Evolutionary conservation across 2,113 vertebrate genomes (phyloP), one percentile per base, ranked within the genome.

Genomic region (Phyllostomus discolor): DNA sequence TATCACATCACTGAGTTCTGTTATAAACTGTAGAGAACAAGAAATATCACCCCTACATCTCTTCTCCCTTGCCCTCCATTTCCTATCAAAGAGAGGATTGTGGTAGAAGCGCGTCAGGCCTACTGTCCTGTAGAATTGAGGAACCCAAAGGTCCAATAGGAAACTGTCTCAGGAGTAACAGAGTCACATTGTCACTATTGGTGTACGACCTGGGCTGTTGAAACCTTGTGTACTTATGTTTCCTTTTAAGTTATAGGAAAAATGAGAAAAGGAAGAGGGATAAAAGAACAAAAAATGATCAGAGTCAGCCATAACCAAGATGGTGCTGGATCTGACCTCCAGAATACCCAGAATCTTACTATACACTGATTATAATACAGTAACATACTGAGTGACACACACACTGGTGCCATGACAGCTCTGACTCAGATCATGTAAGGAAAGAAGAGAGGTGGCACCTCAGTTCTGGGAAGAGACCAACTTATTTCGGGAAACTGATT

Each of bases 51-150:
- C 0, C 4, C 11, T 69, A 1, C 35, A 14, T 17, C 24, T 19
- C 6, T 41, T 1, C 38, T 78, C 5, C 4, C 35, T 15, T 78
- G 0, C 12, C 26, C 1, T 41, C 1, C 35, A 41, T 2, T 46
- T 4, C 31, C 10, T 79, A 38, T 83, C 16, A 72, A 72, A 35
- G 35, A 87, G 22, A 70, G 38, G 15, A 73, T 28, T 48, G 2
- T 48, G 20, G 33, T 46, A 82, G 35, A 64, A 70, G 11, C 54
- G 72, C 41, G 12, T 41, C 38, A 94, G 38, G 4, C 33, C 33
- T 12, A 4, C 22, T 73, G 7, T 31, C 17, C 28, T 35, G 22
- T 19, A 88, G 2, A 62, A 83, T n/a, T 7, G 24, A 79, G 31
- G 17, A 64, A 4, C 11, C 31, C 35, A 66, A 2, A 31, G 1